Conservation (phyloP, 2,888 invertebrate genomes). For the Mechanitis messenoides region DNA sequence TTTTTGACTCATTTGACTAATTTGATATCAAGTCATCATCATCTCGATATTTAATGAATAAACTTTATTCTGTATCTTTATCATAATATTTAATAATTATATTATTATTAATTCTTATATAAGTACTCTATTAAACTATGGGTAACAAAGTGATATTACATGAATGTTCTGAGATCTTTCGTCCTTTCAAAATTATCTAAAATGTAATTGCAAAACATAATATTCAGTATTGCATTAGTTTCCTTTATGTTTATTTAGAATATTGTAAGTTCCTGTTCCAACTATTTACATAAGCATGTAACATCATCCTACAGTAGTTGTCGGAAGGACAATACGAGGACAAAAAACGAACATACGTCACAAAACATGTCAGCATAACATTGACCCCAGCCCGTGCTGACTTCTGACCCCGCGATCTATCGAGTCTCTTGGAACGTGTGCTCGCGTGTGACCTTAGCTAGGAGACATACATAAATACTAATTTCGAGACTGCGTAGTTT, state of each 20-base stretch:
- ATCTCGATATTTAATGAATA: no score
- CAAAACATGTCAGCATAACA: conserved; percentile 64
- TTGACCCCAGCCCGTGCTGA: conserved; percentile 55
- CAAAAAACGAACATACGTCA: conserved; percentile 49
- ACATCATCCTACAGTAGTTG: not conserved
- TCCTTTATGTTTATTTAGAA: not conserved
- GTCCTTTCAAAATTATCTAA: no score
- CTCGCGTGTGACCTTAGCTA: conserved; percentile 42
- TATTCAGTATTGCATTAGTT: no score
- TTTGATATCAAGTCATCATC: no score
- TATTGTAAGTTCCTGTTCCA: not conserved
- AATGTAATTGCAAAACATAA: not conserved
- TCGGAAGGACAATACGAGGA: conserved; percentile 23
- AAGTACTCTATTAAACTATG: no score
- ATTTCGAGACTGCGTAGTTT: conserved; percentile 23
- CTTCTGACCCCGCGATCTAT: conserved; percentile 58
- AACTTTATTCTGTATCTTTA: no score
- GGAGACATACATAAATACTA: conserved; percentile 12
- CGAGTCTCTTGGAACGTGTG: conserved; percentile 59
- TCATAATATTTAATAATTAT: no score
- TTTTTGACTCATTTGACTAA: no score
- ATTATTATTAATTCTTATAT: no score
- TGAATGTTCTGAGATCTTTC: no score
- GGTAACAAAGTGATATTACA: no score
- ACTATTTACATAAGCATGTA: not conserved